A percentile compares a stretch with the other conserved stretches of the same genome.
These are phyloP conservation scores for Drosophila austrosaltans DNA, from an alignment of 2,888 invertebrate genomes.

Conservation along the genomic window DNA sequence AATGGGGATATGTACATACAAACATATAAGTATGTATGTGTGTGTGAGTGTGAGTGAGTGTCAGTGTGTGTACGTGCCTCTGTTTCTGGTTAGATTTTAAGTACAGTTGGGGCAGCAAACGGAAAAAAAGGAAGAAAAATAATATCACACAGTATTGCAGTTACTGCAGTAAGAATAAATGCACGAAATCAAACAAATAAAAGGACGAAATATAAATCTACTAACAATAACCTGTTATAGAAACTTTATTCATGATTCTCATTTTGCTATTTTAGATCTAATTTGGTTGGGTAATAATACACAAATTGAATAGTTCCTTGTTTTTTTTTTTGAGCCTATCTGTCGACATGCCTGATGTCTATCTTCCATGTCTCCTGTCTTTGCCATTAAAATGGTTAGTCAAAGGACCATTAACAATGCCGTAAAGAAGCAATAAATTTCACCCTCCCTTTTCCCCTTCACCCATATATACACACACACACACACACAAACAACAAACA, in stretches of 20 bases:
- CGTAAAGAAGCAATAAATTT: conserved; percentile 11
- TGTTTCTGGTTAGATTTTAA: conserved; percentile 16
- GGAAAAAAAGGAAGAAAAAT: background rate
- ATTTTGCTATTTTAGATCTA: background rate
- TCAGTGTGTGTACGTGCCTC: conserved; percentile 1
- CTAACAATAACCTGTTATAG: background rate
- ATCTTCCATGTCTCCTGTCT: background rate
- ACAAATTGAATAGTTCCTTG: background rate
- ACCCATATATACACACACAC: background rate
- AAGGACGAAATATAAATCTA: background rate
- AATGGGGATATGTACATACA: conserved; percentile 40
- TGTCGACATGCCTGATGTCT: background rate
- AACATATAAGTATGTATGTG: background rate
- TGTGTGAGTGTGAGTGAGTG: background rate
- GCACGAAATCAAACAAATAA: background rate
- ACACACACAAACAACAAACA: background rate
- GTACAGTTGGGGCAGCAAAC: conserved; percentile 1
- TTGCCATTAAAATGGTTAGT: conserved; percentile 12
- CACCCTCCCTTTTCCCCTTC: too few species aligned
- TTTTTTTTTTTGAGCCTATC: background rate
- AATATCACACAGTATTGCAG: background rate
- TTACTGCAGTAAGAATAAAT: background rate
- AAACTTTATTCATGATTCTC: background rate
- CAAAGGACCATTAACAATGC: conserved; percentile 10
- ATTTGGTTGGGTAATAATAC: background rate